These are phyloP conservation scores for Leptopilina boulardi DNA, from an alignment of 1,140 invertebrate species.

Conservation along the genomic window DNA sequence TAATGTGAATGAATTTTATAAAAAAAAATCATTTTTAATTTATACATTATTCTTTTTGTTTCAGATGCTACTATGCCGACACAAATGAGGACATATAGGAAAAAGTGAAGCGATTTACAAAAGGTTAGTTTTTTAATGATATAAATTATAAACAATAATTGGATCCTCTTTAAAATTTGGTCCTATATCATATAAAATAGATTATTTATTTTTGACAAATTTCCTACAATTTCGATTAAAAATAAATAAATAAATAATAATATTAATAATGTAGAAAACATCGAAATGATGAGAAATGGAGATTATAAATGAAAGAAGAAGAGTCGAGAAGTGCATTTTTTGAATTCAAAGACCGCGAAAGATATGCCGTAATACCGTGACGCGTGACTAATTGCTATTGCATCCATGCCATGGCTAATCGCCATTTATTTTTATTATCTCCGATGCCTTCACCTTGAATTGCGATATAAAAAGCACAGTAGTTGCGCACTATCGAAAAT, in stretches of 20 bases:
- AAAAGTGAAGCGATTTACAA: too few relatives aligned
- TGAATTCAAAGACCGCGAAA: constrained; percentile 20
- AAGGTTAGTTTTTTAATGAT: too few relatives aligned
- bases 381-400: constrained; percentile 29
- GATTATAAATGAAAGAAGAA: not conserved
- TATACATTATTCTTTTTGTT: too few relatives aligned
- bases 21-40: too few relatives aligned
- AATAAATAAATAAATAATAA: too few relatives aligned
- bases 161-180: too few relatives aligned
- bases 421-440: constrained; percentile 31
- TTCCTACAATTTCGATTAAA: not conserved
- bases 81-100: too few relatives aligned
- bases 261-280: not conserved
- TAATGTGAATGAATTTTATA: too few relatives aligned
- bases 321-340: constrained; percentile 15
- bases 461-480: constrained; percentile 21
- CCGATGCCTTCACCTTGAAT: constrained; percentile 24
- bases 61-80: too few relatives aligned
- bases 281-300: not conserved
- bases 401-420: constrained; percentile 31
- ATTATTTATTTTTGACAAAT: not conserved
- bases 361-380: constrained; percentile 10
- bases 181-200: not conserved
- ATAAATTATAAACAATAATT: too few relatives aligned
- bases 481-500: constrained; percentile 7